These are phyloP conservation scores for Xenentodon cancila DNA, from an alignment of 2,797 vertebrate species.

Conservation along the genomic window DNA sequence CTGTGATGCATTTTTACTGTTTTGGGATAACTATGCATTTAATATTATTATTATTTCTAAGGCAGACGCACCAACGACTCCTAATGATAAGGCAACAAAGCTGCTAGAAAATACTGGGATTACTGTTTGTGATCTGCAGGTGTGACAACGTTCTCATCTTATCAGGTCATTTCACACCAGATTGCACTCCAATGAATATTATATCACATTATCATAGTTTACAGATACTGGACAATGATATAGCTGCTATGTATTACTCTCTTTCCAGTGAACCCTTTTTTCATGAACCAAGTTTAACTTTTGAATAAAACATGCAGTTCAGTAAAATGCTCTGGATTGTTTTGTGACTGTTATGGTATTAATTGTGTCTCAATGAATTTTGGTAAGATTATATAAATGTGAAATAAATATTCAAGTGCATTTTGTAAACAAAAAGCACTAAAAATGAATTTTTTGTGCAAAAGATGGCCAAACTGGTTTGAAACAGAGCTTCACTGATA, in stretches of 20 bases:
- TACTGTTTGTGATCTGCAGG: slow-evolving; percentile 77
- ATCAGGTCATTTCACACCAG: slow-evolving; percentile 79
- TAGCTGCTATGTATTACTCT: slow-evolving; percentile 45
- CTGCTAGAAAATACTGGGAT: slow-evolving; percentile 68
- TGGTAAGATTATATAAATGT: too few relatives aligned
- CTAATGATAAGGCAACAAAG: slow-evolving; percentile 65
- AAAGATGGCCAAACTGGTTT: not conserved
- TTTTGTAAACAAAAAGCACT: too few relatives aligned
- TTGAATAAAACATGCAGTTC: slow-evolving; percentile 33
- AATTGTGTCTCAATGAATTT: too few relatives aligned
- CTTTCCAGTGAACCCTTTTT: slow-evolving; percentile 23
- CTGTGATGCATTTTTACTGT: not conserved
- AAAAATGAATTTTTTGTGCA: too few relatives aligned
- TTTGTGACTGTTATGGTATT: too few relatives aligned
- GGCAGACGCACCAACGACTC: slow-evolving; percentile 51
- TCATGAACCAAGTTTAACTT: slow-evolving; percentile 41
- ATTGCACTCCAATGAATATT: slow-evolving; percentile 81
- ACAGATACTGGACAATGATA: slow-evolving; percentile 67
- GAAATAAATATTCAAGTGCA: too few relatives aligned
- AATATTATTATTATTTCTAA: slow-evolving; percentile 8
- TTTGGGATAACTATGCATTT: slow-evolving; percentile 4
- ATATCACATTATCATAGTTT: slow-evolving; percentile 75
- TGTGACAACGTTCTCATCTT: slow-evolving; percentile 78
- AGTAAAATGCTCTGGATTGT: slow-evolving; percentile 24
- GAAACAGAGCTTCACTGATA: not conserved